Percentiles rank a stretch among this genome's conserved stretches.
Conservation (phyloP, 2,888 invertebrate species). For the Polydrusus cervinus region DNA sequence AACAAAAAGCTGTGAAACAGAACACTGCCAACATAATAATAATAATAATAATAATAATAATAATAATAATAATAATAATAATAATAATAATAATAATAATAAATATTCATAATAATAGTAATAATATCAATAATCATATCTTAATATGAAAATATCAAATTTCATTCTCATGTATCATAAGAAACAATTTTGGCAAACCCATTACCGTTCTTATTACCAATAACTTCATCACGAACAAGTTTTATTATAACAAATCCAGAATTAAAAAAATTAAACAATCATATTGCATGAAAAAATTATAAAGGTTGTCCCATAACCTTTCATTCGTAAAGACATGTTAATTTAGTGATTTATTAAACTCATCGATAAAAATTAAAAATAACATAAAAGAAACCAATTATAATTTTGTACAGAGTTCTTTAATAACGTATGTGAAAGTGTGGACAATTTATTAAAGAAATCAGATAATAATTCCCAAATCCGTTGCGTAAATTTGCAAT, state of each 20-base stretch:
- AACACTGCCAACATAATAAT: too few relatives aligned
- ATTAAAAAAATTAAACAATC: background rate
- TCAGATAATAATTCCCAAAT: slow-evolving; percentile 40
- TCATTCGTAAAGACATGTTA: background rate
- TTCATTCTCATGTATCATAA: background rate
- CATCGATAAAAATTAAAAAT: slow-evolving; percentile 16
- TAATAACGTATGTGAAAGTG: slow-evolving; percentile 42
- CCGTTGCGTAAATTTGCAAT: slow-evolving; percentile 42
- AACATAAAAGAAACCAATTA: slow-evolving; percentile 19
- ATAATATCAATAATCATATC: too few relatives aligned
- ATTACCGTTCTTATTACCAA: background rate
- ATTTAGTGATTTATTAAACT: slow-evolving; percentile 22
- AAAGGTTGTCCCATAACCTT: background rate
- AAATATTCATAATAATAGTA: too few relatives aligned
- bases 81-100: too few relatives aligned
- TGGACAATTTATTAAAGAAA: slow-evolving; percentile 43
- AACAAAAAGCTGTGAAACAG: too few relatives aligned
- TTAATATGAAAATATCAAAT: background rate
- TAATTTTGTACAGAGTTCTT: background rate
- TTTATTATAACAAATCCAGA: background rate
- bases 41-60: too few relatives aligned
- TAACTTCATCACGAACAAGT: background rate
- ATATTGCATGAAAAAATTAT: background rate
- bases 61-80: too few relatives aligned
- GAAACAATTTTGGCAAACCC: background rate